These are phyloP conservation scores for Drosophila pseudoobscura DNA, from an alignment of 1,140 invertebrate genomes.

Conservation along the genomic window DNA sequence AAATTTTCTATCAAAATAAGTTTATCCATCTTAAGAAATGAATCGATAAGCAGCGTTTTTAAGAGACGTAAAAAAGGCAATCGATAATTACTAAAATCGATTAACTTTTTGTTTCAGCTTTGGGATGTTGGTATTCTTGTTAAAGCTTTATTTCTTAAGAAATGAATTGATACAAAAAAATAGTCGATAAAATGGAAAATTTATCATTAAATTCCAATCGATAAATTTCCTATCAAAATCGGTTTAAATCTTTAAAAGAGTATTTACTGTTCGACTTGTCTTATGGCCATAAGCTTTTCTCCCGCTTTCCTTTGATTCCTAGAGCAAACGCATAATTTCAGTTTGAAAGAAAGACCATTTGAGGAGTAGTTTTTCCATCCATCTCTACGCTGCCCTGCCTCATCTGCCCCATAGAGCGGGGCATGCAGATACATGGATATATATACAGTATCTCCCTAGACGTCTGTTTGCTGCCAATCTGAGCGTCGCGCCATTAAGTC, in stretches of 20 bases:
- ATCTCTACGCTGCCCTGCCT: not conserved
- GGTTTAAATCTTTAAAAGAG: conserved; percentile 1
- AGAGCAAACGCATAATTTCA: conserved; percentile 63
- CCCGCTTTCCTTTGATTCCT: conserved; percentile 27
- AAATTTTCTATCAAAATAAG: no score
- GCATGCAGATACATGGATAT: not conserved
- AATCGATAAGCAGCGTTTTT: no score
- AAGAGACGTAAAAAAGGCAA: no score
- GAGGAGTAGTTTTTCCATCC: conserved; percentile 54
- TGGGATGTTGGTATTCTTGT: no score
- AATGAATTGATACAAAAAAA: no score
- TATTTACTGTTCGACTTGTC: conserved; percentile 2
- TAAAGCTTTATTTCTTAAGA: no score
- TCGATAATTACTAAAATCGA: no score
- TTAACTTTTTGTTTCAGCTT: no score
- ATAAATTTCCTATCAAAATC: no score
- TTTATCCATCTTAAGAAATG: no score
- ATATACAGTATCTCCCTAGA: conserved; percentile 17
- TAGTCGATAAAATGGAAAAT: no score
- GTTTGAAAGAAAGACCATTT: conserved; percentile 54
- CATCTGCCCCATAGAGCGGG: not conserved
- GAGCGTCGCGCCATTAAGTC: conserved; percentile 65
- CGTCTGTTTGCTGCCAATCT: conserved; percentile 75
- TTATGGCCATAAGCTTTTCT: rapidly evolving
- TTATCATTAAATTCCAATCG: no score